phyloP scores from a whole-genome alignment of 2,888 invertebrate species.

The Epinotia bilunana region DNA sequence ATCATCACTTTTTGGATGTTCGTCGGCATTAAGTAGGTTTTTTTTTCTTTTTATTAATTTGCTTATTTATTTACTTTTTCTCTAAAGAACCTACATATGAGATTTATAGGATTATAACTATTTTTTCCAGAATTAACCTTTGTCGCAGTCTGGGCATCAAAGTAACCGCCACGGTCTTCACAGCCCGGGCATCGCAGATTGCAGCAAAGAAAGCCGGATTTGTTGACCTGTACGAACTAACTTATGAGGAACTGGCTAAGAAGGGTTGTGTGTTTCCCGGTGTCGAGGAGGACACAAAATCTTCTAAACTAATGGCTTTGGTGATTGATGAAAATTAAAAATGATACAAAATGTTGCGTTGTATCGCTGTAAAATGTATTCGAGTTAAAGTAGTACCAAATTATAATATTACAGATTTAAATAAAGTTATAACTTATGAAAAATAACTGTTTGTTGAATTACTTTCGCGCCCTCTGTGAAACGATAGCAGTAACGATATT shows the following conservation, averaged over 20 bases:
- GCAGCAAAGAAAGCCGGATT: constrained; percentile 81
- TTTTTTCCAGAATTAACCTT: constrained; percentile 72
- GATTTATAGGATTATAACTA: not conserved
- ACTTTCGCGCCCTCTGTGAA: constrained; percentile 12
- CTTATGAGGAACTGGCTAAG: constrained; percentile 75
- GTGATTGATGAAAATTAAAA: constrained; percentile 53
- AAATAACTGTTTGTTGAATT: not conserved
- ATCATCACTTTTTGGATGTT: not conserved
- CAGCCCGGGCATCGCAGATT: constrained; percentile 79
- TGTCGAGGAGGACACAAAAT: constrained; percentile 70
- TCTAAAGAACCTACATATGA: too few species aligned
- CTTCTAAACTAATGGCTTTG: constrained; percentile 77
- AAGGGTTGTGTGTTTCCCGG: constrained; percentile 74
- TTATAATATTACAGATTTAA: constrained; percentile 9
- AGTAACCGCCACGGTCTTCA: constrained; percentile 81
- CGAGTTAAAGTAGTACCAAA: constrained; percentile 12
- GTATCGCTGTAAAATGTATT: constrained; percentile 7
- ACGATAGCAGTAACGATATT: not conserved
- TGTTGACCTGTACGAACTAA: constrained; percentile 67
- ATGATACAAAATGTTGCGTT: not conserved
- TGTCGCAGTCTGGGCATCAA: constrained; percentile 78
- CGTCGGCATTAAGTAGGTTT: not conserved
- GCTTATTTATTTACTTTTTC: not conserved
- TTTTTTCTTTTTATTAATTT: not conserved
- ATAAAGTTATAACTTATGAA: constrained; percentile 12